phyloP scores from a whole-genome alignment of 2,888 invertebrate genomes.

The Girardia tigrina region DNA sequence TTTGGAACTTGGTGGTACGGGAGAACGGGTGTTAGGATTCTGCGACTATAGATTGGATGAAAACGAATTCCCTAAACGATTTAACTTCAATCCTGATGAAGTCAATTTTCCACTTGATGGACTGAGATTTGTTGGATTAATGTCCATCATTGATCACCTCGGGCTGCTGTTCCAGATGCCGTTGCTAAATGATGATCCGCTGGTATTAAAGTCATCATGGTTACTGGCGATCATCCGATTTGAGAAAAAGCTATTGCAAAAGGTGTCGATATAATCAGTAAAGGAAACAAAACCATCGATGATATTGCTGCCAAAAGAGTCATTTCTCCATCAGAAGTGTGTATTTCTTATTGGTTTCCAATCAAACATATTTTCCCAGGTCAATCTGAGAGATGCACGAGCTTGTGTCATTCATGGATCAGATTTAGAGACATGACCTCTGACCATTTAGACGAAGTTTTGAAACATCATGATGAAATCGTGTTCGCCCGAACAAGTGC shows the following conservation, averaged over 20 bases:
- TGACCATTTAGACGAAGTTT: conserved; percentile 73
- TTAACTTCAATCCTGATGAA: conserved; percentile 63
- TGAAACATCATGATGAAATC: conserved; percentile 80
- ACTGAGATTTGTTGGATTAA: conserved; percentile 74
- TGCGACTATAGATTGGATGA: conserved; percentile 79
- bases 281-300: conserved; percentile 54
- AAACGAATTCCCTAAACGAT: conserved; percentile 71
- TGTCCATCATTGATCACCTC: conserved; percentile 95
- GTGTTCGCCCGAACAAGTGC: conserved; percentile 89
- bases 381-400: conserved; percentile 46
- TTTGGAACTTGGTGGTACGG: conserved; percentile 66
- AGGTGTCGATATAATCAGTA: conserved; percentile 54
- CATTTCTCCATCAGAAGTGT: conserved; percentile 41
- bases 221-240: conserved; percentile 55
- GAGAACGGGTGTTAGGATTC: conserved; percentile 73
- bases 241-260: conserved; percentile 55
- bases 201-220: conserved; percentile 67
- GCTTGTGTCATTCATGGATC: conserved; percentile 51
- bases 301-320: conserved; percentile 66
- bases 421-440: conserved; percentile 71
- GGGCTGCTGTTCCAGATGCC: conserved; percentile 89
- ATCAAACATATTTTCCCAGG: not conserved
- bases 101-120: conserved; percentile 69
- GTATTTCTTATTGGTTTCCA: not conserved
- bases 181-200: conserved; percentile 91